Conservation (phyloP, 2,888 invertebrate species). For the Empis stercorea region DNA sequence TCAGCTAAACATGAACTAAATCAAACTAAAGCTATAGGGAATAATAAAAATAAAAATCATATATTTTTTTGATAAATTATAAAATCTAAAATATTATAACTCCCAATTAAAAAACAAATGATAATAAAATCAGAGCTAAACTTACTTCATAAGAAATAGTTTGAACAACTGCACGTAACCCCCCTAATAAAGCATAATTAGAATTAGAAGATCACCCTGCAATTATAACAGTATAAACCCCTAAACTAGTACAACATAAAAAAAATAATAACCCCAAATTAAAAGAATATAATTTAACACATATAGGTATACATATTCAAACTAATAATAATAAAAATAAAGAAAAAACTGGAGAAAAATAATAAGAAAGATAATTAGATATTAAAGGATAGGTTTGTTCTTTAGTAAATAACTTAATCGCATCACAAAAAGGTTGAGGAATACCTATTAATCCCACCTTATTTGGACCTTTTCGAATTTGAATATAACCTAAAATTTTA, state of each 20-base stretch:
- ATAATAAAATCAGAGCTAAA: constrained; percentile 50
- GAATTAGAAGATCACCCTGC: constrained; percentile 60
- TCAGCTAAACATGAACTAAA: constrained; percentile 51
- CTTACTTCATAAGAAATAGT: constrained; percentile 67
- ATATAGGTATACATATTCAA: constrained; percentile 46
- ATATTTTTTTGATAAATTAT: constrained; percentile 38
- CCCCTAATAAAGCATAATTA: constrained; percentile 56
- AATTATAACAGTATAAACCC: constrained; percentile 50
- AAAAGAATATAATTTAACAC: constrained; percentile 42
- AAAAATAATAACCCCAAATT: constrained; percentile 49
- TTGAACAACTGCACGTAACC: constrained; percentile 54
- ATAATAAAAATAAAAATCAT: constrained; percentile 43
- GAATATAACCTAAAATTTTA: constrained; percentile 56
- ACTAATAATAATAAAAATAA: constrained; percentile 46
- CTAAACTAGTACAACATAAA: constrained; percentile 48
- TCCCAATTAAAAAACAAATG: constrained; percentile 42
- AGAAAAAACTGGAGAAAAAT: constrained; percentile 44
- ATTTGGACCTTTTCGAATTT: constrained; percentile 62
- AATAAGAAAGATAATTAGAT: constrained; percentile 49
- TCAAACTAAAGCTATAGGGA: constrained; percentile 44
- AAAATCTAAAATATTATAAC: constrained; percentile 43
- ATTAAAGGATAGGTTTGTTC: constrained; percentile 44
- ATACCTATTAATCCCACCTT: constrained; percentile 50
- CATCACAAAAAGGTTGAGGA: constrained; percentile 59
- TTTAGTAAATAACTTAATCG: constrained; percentile 57